These are phyloP conservation scores for Rotaria macrura DNA, from an alignment of 2,888 invertebrate species.

Conservation along the genomic window DNA sequence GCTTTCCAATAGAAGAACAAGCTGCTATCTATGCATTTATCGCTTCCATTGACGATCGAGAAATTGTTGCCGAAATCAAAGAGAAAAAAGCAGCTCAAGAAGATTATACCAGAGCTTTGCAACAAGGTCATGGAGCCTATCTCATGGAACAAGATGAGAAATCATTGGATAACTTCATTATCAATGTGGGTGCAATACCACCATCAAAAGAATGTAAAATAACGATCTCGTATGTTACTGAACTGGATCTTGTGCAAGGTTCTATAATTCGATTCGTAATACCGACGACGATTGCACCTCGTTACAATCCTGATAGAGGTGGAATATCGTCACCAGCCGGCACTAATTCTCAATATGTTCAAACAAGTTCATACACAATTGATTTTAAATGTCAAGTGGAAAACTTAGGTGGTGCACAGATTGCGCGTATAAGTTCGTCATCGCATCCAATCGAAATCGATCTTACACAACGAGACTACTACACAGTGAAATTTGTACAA, in stretches of 20 bases:
- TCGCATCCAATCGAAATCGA: not conserved
- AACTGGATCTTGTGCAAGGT: not conserved
- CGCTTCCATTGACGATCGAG: not conserved
- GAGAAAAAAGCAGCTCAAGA: not conserved
- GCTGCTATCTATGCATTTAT: not conserved
- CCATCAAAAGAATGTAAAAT: not conserved
- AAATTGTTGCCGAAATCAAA: not conserved
- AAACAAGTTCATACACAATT: not conserved
- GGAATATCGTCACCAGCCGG: not conserved
- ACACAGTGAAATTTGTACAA: not conserved
- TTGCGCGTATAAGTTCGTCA: not conserved
- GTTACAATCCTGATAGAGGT: not conserved
- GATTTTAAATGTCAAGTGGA: not conserved
- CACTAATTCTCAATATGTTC: not conserved
- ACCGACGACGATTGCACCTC: not conserved
- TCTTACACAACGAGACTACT: not conserved
- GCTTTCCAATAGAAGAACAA: not conserved
- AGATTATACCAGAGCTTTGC: not conserved
- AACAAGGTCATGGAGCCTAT: not conserved
- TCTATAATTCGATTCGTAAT: not conserved
- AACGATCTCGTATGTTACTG: not conserved
- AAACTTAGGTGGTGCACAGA: not conserved
- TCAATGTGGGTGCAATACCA: not conserved
- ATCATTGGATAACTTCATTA: not conserved
- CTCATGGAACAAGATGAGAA: not conserved